phyloP scores from a whole-genome alignment of 2,888 invertebrate species.

The Bruchidius siliquastri region DNA sequence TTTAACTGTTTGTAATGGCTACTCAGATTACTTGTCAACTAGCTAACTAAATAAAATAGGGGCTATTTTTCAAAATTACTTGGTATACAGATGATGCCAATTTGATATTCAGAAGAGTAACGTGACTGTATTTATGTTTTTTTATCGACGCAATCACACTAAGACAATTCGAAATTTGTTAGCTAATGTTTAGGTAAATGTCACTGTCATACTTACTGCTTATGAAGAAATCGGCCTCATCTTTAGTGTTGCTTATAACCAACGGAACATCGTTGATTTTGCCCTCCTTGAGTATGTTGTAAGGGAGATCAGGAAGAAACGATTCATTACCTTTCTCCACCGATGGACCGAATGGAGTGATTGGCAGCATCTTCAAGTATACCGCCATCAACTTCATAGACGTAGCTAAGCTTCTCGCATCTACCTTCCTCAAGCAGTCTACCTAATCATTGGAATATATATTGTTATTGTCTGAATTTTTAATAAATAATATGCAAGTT shows the following conservation, averaged over 20 bases:
- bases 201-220: constrained; percentile 54
- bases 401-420: constrained; percentile 55
- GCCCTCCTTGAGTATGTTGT: constrained; percentile 56
- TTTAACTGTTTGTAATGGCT: too few species aligned
- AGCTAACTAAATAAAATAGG: too few species aligned
- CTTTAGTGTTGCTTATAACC: constrained; percentile 61
- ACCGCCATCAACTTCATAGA: constrained; percentile 55
- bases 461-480: too few species aligned
- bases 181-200: too few species aligned
- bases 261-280: constrained; percentile 64
- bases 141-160: too few species aligned
- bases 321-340: constrained; percentile 49
- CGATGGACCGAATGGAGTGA: constrained; percentile 36
- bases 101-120: too few species aligned
- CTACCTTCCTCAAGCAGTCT: constrained; percentile 59
- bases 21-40: too few species aligned
- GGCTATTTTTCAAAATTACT: too few species aligned
- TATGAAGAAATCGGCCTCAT: constrained; percentile 69
- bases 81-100: too few species aligned
- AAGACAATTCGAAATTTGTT: too few species aligned
- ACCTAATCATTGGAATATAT: neutral
- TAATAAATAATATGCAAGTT: too few species aligned
- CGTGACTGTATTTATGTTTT: too few species aligned
- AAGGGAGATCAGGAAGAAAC: constrained; percentile 63
- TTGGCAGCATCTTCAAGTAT: constrained; percentile 48